Evolutionary conservation across 1,140 invertebrate genomes (phyloP).

Genomic region (Drosophila arizonae): DNA sequence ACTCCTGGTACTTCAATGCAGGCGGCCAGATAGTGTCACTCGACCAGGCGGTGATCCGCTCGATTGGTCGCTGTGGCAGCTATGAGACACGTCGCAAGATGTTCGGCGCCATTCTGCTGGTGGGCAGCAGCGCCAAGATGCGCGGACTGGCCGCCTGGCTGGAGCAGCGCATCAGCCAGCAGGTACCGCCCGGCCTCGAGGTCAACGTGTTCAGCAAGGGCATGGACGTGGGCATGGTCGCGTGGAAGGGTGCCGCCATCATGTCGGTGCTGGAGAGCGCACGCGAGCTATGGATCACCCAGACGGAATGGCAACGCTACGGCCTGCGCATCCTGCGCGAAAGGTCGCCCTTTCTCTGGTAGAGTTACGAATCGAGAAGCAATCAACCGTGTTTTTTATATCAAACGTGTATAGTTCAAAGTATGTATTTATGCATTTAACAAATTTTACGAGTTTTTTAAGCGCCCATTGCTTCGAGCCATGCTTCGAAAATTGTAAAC

Average conservation of each 20-base stretch:
- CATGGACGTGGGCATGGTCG: slow-evolving; percentile 93
- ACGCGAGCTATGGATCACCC: slow-evolving; percentile 95
- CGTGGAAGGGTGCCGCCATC: slow-evolving; percentile 97
- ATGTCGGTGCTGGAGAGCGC: slow-evolving; percentile 96
- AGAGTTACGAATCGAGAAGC: slow-evolving; percentile 18
- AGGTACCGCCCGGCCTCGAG: slow-evolving; percentile 58
- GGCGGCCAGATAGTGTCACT: slow-evolving; percentile 92
- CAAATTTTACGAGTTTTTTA: background rate
- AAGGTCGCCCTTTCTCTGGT: slow-evolving; percentile 92
- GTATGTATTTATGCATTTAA: slow-evolving; percentile 26
- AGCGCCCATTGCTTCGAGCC: background rate
- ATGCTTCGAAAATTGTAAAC: too few relatives aligned
- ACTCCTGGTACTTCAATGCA: slow-evolving; percentile 86
- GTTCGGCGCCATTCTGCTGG: slow-evolving; percentile 96
- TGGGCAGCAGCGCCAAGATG: slow-evolving; percentile 95
- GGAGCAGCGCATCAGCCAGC: slow-evolving; percentile 90
- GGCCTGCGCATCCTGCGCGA: slow-evolving; percentile 94
- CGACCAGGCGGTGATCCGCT: slow-evolving; percentile 95
- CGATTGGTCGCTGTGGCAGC: slow-evolving; percentile 93
- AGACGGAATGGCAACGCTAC: slow-evolving; percentile 92
- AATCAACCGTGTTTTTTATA: background rate
- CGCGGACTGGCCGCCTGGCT: slow-evolving; percentile 94
- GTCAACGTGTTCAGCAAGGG: slow-evolving; percentile 87
- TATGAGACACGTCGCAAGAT: slow-evolving; percentile 97
- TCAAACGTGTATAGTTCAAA: slow-evolving; percentile 12